Base-by-base conservation (phyloP, 2,888 invertebrate species). In the Cactoblastis cactorum region DNA sequence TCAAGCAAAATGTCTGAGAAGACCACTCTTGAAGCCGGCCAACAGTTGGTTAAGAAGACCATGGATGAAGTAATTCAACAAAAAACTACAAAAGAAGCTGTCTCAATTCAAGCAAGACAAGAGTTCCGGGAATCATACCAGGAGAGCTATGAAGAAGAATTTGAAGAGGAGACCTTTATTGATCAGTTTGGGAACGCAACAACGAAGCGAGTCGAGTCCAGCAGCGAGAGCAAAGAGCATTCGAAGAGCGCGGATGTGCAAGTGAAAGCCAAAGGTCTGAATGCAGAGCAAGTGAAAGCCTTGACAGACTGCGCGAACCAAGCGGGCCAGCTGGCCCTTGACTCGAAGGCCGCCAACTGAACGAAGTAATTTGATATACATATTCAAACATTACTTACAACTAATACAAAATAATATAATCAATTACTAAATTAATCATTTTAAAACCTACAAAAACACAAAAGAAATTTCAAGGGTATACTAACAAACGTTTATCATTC, bases 61-160 rank as follows among this genome's bases (percentile, higher is more conserved):
- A 90, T 90, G 90, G 83, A 90, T 55, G 77, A 86, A 49, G 60
- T 90, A 12, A 76, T 89, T 49, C 77, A 88, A 63, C 78, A 83
- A 52, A 83, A 62, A 57, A 80, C 86, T 56, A 83, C 81, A 1
- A 82, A 82, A 22, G 84, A 89, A 58, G 81, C 73, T 53, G 77
- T 90, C 1, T 68, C 80, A 46, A 90, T 90, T 53, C 83, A 90
- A 62, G 90, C 90, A 0, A 77, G 87, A 63, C 90, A 90, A 56
- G 90, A 90, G 58, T 90, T 90, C 66, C 77, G 84, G 9, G 90
- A 90, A 65, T 77, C 78, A 2, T 90, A 78, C 61, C 75, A 83
- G 53, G 83, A 88, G 58, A 88, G 88, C 59, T 90, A 89, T 57
- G 90, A 90, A 52, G 90, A 90, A 56, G 90, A 88, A 54, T 88